Evolutionary conservation across 2,888 invertebrate genomes (phyloP), one percentile per base, ranked within the genome.

Genomic region (Adelognathus sp.): DNA sequence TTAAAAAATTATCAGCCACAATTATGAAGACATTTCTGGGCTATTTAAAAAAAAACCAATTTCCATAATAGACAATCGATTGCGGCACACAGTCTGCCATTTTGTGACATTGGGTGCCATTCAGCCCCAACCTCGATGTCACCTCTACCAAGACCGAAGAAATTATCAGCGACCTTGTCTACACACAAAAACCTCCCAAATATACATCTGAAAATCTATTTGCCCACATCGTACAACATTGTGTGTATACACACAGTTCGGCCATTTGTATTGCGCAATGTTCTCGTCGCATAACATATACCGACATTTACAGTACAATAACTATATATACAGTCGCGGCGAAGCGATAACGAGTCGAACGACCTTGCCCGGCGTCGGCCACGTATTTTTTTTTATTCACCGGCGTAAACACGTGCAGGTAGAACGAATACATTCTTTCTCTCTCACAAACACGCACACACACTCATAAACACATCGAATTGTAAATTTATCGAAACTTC

Each of bases 321-420:
- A n/a, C n/a, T n/a, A n/a, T n/a, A n/a, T n/a, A n/a, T n/a, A n/a
- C n/a, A n/a, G n/a, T n/a, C n/a, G 39, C 41, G 67, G 31, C 67
- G 54, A 18, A 56, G 31, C 69, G 69, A 69, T 69, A 69, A 50
- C 75, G 61, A 61, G 50, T 67, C 41, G 41, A 74, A 75, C 75
- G 75, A 39, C 75, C 75, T 75, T 75, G 69, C 61, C 61, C 44
- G 44, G 33, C 67, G 69, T 41, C 52, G 41, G 21, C 46, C 64
- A 18, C 61, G 27, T 39, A 31, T 52, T 71, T 27, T 60, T 60
- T 27, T 61, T 61, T 41, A 16, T n/a, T 64, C 50, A 41, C 27
- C 44, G 41, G 41, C 14, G 14, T 14, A 39, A 39, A 39, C 39
- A 14, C 39, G 14, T 29, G 16, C 54, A 54, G 54, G 54, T 31